Conservation (phyloP, 2,888 invertebrate species). For the Ochropleura leucogaster region DNA sequence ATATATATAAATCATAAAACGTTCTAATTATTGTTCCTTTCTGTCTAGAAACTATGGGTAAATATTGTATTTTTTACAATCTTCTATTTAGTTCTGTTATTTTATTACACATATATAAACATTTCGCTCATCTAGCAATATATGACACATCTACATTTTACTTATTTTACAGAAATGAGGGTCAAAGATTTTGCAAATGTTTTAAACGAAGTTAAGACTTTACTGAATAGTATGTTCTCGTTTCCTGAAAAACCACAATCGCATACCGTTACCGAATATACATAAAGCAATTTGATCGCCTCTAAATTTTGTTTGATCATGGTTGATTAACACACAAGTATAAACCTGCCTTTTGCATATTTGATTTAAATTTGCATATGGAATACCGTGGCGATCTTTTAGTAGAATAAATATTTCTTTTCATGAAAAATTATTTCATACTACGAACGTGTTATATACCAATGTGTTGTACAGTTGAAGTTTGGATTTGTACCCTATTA, state of each 20-base stretch:
- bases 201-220: too few species aligned
- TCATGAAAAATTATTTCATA: neutral
- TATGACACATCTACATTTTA: too few species aligned
- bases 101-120: too few species aligned
- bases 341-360: constrained; percentile 12
- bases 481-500: too few species aligned
- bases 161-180: too few species aligned
- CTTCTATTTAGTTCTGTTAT: too few species aligned
- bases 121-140: too few species aligned
- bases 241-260: constrained; percentile 11
- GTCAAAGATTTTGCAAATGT: too few species aligned
- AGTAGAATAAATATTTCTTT: constrained; percentile 1
- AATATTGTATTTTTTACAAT: neutral
- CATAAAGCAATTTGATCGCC: constrained; percentile 21
- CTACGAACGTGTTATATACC: neutral
- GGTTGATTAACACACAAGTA: constrained; percentile 19
- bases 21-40: neutral
- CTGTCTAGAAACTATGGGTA: neutral
- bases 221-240: neutral
- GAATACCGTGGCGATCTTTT: neutral
- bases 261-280: constrained; percentile 29
- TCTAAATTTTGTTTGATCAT: constrained; percentile 23
- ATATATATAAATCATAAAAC: neutral
- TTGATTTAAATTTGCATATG: neutral
- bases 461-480: too few species aligned